These are phyloP conservation scores for Hypothenemus hampei DNA, from an alignment of 1,140 invertebrate species.

Conservation along the genomic window DNA sequence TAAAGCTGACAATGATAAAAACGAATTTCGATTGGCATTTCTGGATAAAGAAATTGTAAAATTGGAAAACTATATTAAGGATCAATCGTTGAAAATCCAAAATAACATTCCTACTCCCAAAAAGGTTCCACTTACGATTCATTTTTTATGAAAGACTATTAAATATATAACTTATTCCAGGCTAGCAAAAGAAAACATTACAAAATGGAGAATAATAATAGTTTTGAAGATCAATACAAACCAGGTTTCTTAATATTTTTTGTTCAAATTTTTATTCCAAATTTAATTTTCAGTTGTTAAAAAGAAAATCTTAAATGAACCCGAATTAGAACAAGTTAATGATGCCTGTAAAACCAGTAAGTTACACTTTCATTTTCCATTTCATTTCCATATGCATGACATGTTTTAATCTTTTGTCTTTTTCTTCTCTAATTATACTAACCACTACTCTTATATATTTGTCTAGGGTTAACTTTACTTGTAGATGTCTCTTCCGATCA, in stretches of 20 bases:
- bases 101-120: constrained; percentile 14
- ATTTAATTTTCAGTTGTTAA: too few relatives aligned
- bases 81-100: constrained; percentile 8
- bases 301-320: background rate
- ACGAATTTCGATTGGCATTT: background rate
- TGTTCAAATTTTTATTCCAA: too few relatives aligned
- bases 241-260: too few relatives aligned
- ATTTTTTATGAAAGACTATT: too few relatives aligned
- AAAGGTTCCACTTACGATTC: too few relatives aligned
- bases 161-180: too few relatives aligned
- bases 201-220: background rate
- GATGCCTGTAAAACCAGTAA: constrained; percentile 11
- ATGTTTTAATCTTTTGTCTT: too few relatives aligned
- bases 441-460: constrained; percentile 13
- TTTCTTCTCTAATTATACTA: constrained; percentile 11
- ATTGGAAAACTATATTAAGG: constrained; percentile 9
- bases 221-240: too few relatives aligned
- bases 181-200: constrained; percentile 7
- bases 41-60: constrained; percentile 4
- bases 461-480: constrained; percentile 26
- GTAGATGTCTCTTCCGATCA: constrained; percentile 29
- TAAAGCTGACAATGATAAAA: too few relatives aligned
- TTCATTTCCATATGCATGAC: background rate
- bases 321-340: background rate
- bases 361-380: background rate